phyloP scores from a whole-genome alignment of 2,113 vertebrate genomes.

The Erythrocercus mccallii region DNA sequence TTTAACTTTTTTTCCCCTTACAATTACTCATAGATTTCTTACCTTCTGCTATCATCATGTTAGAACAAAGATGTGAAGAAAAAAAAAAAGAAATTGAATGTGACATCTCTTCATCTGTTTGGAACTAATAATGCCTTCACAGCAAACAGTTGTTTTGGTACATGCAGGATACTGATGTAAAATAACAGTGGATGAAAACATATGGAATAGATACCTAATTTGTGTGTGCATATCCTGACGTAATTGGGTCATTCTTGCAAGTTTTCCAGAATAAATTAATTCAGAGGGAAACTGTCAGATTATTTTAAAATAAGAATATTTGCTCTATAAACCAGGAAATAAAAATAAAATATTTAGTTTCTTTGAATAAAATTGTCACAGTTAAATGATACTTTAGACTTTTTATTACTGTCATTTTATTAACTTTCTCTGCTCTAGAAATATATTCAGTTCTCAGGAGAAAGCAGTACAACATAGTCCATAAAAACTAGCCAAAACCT shows the following conservation, averaged over 20 bases:
- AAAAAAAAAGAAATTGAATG: neutral
- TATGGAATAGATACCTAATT: constrained; percentile 37
- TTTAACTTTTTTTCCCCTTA: neutral
- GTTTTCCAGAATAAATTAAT: constrained; percentile 4
- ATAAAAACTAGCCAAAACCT: neutral
- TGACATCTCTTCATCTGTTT: constrained; percentile 49
- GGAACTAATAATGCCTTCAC: constrained; percentile 47
- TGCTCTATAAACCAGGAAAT: neutral
- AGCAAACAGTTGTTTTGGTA: constrained; percentile 39
- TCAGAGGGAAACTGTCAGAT: neutral
- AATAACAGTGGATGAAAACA: constrained; percentile 33
- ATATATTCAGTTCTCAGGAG: neutral
- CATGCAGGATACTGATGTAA: constrained; percentile 2
- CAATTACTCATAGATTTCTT: neutral
- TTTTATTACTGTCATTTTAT: neutral
- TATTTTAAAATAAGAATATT: neutral
- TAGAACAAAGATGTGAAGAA: neutral
- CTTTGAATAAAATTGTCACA: neutral
- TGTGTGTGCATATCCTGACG: constrained; percentile 8
- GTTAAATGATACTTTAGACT: neutral
- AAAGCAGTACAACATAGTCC: neutral
- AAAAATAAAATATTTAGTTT: neutral
- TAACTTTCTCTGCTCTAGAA: neutral
- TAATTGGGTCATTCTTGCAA: constrained; percentile 10
- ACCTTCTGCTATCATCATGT: neutral